Evolutionary conservation across 2,888 invertebrate species (phyloP), one percentile per base, ranked within the genome.

Genomic region (Troides oblongomaculatus): DNA sequence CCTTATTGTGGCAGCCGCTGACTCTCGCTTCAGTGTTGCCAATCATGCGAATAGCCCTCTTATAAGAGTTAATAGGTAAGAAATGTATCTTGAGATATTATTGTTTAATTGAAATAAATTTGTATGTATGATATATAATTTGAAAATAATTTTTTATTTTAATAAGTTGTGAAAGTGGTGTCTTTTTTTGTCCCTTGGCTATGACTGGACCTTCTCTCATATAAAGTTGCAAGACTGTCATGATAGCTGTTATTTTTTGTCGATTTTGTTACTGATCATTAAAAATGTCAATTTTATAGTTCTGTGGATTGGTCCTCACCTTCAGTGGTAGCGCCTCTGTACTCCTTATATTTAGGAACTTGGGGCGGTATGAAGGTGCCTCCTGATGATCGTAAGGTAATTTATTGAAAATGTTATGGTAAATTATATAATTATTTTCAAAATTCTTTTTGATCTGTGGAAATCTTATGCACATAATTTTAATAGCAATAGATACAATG

Each of bases 21-120:
- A 98, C 81, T 97, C 97, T 0, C 93, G 98, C 73, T 98, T 96
- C 84, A 96, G 96, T 86, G 97, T 98, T 61, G 97, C 97, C 66
- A 97, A 97, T 81, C 94, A 96, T 69, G 98, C 97, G 1, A 97
- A 98, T 81, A 95, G 95, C 74, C 97, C 97, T 77, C 87, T 98
- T 12, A 97, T 97, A 79, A 96, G 97, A 86, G 94, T 96, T 60
- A 94, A 95, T 74, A 94, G 94, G 95, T 95, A 88, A 76, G 46
- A 43, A 64, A 62, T n/a, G 50, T n/a, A 12, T n/a, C 25, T n/a
- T 21, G 8, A 12, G 21, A 18, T 3, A 17, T 64, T 18, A 30
- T 30, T 0, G 30, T 30, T 30, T 4, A 30, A 30, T 30, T 30
- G 3, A 30, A 30, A 30, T 30, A 5, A 30, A 30, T 30, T 30